These are phyloP conservation scores for Minunthozetes semirufus DNA, from an alignment of 2,888 invertebrate species.

Conservation along the genomic window DNA sequence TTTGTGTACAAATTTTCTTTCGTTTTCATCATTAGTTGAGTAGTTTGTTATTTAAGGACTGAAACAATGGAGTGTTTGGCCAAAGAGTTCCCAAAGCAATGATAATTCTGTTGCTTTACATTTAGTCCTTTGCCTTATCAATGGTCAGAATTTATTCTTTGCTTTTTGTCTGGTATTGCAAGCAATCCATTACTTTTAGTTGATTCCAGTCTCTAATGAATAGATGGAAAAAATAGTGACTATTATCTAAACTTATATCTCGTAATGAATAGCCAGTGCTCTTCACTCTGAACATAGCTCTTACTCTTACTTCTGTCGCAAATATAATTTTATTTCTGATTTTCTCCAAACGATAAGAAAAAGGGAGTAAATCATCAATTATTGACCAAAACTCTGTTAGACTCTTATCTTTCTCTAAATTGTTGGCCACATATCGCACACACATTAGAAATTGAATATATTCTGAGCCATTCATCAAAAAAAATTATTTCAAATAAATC, in stretches of 20 bases:
- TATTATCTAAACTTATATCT: conserved; percentile 10
- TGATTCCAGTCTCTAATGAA: neutral
- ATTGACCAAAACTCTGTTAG: neutral
- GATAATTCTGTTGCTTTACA: neutral
- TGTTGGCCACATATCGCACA: conserved; percentile 10
- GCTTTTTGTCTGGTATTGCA: neutral
- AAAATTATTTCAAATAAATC: neutral
- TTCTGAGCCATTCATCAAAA: neutral
- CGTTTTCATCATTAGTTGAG: too few species aligned
- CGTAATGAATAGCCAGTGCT: neutral
- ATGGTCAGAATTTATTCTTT: neutral
- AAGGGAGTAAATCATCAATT: conserved; percentile 3
- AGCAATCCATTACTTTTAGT: conserved; percentile 9
- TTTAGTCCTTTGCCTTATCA: neutral
- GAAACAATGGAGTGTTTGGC: too few species aligned
- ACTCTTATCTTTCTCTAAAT: neutral
- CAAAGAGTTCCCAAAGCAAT: too few species aligned
- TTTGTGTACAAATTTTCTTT: too few species aligned
- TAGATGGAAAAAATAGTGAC: conserved; percentile 11
- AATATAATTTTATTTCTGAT: conserved; percentile 10
- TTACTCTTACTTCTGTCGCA: neutral
- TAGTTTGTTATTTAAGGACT: too few species aligned
- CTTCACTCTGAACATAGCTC: neutral
- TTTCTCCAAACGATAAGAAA: conserved; percentile 2
- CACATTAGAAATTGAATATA: neutral